Base-by-base conservation (phyloP, 2,888 invertebrate genomes). In the Onthophagus sagittarius region DNA sequence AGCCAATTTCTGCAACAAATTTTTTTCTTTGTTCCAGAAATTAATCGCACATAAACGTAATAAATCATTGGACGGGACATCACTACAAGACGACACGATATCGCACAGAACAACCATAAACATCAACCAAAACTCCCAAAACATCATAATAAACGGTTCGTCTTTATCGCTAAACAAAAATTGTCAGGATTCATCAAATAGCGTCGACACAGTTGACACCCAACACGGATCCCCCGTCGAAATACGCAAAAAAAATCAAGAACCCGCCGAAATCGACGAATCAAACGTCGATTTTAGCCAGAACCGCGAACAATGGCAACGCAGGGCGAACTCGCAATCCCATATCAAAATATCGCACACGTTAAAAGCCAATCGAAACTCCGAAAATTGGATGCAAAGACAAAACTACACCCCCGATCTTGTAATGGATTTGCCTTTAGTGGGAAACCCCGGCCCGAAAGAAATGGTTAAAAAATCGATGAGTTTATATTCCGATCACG, bases 361-460 rank as follows among this genome's bases (percentile, higher is more conserved):
- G 76, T 62, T 82, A 77, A 9, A 85, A 69, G 79, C 85, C 5
- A 87, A 87, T 70, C 77, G 81, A 77, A 83, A 78, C 79, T 86
- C 82, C 75, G 88, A 81, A 79, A 81, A 81, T 11, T 82, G 81
- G 75, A 75, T 81, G 62, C 83, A 83, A 74, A 79, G 84, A 71
- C 88, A 88, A 76, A 88, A 87, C 76, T 90, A 90, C 79, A 91
- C 94, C 33, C 94, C 95, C 0, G 95, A 94, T 86, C 87, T 94
- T 74, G 94, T 95, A 77, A 92, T 94, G 90, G 94, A 94, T 85
- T 86, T 94, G 79, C 94, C 94, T n/a, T 63, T 74, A 31, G 86
- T 91, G 77, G 86, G 82, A 15, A 82, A 80, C 71, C 82, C 82
- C 14, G 84, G 83, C 78, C 83, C 84, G 1, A 85, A 85, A 74